A percentile compares a stretch with the other conserved stretches of the same genome.
Evolutionary conservation across 2,797 vertebrate species (phyloP).

Genomic region (Sebastes melanostomus): DNA sequence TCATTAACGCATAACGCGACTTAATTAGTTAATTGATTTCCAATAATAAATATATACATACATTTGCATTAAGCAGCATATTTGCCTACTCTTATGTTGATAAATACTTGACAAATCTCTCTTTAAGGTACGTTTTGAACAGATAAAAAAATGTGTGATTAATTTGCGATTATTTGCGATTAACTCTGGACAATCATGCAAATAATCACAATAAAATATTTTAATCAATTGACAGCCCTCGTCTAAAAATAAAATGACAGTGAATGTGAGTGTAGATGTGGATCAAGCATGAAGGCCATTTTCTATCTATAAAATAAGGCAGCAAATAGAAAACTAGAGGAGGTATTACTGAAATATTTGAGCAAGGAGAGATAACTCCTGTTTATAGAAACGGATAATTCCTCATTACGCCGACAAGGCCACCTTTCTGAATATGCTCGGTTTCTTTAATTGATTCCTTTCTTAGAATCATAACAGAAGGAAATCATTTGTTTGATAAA

Average conservation of each 20-base stretch:
- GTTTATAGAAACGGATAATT: not conserved
- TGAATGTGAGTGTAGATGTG: not conserved
- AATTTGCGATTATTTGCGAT: too few species aligned
- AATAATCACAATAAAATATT: too few species aligned
- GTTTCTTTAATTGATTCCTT: constrained; percentile 40
- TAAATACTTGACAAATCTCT: too few species aligned
- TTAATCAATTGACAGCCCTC: too few species aligned
- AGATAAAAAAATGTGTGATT: too few species aligned
- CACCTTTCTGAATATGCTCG: not conserved
- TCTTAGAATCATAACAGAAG: constrained; percentile 38
- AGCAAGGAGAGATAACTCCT: not conserved
- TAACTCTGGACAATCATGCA: too few species aligned
- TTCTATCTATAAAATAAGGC: constrained; percentile 12
- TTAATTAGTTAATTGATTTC: too few species aligned
- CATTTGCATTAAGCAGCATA: too few species aligned
- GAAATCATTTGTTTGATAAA: constrained; percentile 66
- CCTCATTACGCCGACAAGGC: not conserved
- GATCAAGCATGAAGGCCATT: not conserved
- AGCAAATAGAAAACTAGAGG: constrained; percentile 4
- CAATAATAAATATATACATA: too few species aligned
- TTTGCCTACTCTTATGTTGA: too few species aligned
- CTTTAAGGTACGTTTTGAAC: too few species aligned
- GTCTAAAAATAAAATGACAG: not conserved
- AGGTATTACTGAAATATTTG: constrained; percentile 23
- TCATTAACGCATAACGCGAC: too few species aligned